Percentiles rank a stretch among this genome's conserved stretches.
Conservation (phyloP, 1,140 invertebrate species). For the Zaprionus africanus region DNA sequence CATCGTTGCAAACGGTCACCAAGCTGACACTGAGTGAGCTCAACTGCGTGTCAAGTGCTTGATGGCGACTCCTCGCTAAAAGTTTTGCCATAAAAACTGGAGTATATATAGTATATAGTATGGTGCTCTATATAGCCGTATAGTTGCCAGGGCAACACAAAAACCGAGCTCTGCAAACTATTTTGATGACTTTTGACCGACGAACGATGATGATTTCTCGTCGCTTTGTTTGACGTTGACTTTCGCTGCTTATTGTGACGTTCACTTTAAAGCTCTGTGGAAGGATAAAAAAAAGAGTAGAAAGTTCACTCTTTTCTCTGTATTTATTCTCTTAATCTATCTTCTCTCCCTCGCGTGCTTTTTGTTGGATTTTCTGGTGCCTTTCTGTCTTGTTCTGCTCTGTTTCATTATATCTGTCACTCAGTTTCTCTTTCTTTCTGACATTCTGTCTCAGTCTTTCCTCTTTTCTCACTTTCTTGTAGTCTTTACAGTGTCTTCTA, state of each 20-base stretch:
- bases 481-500: background rate
- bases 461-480: background rate
- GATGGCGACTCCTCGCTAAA: background rate
- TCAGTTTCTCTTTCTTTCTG: background rate
- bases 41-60: constrained; percentile 6
- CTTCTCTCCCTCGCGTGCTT: too few species aligned
- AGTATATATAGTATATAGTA: constrained; percentile 4
- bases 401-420: background rate
- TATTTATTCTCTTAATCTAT: too few species aligned
- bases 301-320: too few species aligned
- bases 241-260: background rate
- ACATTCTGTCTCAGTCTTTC: background rate
- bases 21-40: background rate
- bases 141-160: constrained; percentile 14
- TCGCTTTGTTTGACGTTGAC: background rate
- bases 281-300: too few species aligned
- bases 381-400: too few species aligned
- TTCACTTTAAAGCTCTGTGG: background rate
- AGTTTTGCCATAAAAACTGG: constrained; percentile 32
- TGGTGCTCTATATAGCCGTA: too few species aligned
- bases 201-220: background rate
- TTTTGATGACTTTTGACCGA: constrained; percentile 6
- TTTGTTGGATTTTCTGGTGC: too few species aligned
- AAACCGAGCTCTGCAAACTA: constrained; percentile 17
- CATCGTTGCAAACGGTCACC: background rate